Conservation (phyloP, 1,140 invertebrate genomes). For the Myzus persicae region DNA sequence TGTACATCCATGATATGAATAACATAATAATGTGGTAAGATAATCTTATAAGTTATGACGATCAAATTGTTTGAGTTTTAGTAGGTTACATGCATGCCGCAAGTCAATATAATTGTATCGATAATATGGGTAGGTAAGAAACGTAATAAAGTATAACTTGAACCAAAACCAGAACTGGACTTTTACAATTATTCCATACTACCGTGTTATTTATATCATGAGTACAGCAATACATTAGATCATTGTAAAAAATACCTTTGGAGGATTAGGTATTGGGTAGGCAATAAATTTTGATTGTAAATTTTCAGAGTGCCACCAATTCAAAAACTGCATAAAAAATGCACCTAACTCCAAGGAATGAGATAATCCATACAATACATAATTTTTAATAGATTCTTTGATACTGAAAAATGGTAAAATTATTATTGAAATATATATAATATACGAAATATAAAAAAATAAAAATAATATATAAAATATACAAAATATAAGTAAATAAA, state of each 20-base stretch:
- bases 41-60: not conserved
- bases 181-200: no score
- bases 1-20: not conserved
- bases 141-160: no score
- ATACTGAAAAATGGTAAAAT: slow-evolving; percentile 1
- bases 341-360: slow-evolving; percentile 59
- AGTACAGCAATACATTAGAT: not conserved
- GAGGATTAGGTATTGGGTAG: slow-evolving; percentile 56
- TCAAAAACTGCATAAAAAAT: slow-evolving; percentile 60
- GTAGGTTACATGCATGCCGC: not conserved
- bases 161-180: not conserved
- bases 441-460: no score
- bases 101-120: not conserved
- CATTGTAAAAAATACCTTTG: not conserved
- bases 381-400: slow-evolving; percentile 24
- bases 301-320: slow-evolving; percentile 59
- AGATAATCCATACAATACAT: slow-evolving; percentile 50
- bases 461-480: not conserved
- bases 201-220: not conserved
- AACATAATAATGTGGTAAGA: not conserved
- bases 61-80: not conserved
- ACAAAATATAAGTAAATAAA: not conserved
- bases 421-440: not conserved
- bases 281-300: slow-evolving; percentile 57
- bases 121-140: not conserved